phyloP scores from a whole-genome alignment of 2,113 vertebrate species.

The Nothoprocta perdicaria region DNA sequence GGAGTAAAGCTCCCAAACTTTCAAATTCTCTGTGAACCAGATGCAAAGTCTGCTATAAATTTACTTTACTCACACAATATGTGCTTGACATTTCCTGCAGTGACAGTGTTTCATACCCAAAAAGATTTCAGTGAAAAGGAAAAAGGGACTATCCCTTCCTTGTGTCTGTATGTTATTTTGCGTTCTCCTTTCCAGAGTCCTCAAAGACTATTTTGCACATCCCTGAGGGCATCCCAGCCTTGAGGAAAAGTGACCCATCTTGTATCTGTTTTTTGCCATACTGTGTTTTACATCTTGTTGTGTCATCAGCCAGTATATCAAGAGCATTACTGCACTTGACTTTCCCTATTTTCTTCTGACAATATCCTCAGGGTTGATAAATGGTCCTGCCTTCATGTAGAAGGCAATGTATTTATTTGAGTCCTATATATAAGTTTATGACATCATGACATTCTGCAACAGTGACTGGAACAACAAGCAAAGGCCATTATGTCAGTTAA shows the following conservation, averaged over 20 bases:
- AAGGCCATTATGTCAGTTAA: constrained; percentile 18
- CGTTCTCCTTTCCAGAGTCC: constrained; percentile 11
- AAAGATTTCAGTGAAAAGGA: not conserved
- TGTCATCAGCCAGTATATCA: constrained; percentile 62
- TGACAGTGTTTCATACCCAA: constrained; percentile 8
- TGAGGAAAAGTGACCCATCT: not conserved
- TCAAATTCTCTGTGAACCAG: not conserved
- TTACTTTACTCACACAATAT: not conserved
- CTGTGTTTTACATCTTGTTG: constrained; percentile 60
- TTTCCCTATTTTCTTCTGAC: constrained; percentile 74
- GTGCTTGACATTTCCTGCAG: constrained; percentile 33
- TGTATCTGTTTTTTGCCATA: not conserved
- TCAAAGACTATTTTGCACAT: not conserved
- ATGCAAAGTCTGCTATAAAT: not conserved
- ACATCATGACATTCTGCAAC: constrained; percentile 52
- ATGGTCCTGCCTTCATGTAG: constrained; percentile 47
- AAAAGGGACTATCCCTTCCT: not conserved
- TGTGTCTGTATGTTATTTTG: not conserved
- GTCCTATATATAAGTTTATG: constrained; percentile 60
- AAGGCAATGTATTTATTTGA: constrained; percentile 69
- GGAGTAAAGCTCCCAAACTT: not conserved
- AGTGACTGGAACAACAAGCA: constrained; percentile 42
- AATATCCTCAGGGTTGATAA: constrained; percentile 74
- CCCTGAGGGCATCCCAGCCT: not conserved
- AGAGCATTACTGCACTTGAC: constrained; percentile 52